A percentile compares a stretch with the other conserved stretches of the same genome.
phyloP scores from a whole-genome alignment of 2,888 invertebrate genomes.

The Drosophila nigricruria region DNA sequence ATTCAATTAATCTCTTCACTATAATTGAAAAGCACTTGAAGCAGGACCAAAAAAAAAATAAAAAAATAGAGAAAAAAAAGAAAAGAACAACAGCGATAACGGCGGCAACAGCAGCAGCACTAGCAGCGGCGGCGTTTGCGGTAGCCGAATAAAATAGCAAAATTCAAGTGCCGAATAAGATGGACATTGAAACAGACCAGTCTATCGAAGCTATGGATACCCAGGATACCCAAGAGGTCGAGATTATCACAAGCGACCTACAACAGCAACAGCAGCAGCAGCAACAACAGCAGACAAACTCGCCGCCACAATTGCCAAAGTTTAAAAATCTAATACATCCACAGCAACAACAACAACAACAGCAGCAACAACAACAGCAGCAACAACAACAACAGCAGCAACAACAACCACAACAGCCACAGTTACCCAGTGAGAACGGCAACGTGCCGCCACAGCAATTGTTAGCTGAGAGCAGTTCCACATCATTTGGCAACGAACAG shows the following conservation, averaged over 20 bases:
- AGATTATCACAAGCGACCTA: constrained; percentile 82
- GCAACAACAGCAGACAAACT: constrained; percentile 56
- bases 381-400: constrained; percentile 63
- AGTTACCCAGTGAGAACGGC: constrained; percentile 81
- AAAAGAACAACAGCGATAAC: constrained; percentile 16
- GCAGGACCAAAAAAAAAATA: not conserved
- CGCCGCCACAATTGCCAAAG: constrained; percentile 73
- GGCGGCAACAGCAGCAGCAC: constrained; percentile 17
- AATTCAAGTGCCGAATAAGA: constrained; percentile 64
- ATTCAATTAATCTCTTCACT: not conserved
- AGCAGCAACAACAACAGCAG: constrained; percentile 52
- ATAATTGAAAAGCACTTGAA: not conserved
- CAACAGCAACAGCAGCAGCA: constrained; percentile 75
- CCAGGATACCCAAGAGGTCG: constrained; percentile 85
- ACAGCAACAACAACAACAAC: constrained; percentile 55
- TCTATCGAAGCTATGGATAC: constrained; percentile 85
- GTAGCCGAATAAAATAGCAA: constrained; percentile 38
- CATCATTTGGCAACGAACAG: constrained; percentile 79
- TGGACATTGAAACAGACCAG: constrained; percentile 85
- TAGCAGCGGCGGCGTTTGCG: constrained; percentile 39
- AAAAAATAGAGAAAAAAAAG: not conserved
- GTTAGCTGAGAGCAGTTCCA: constrained; percentile 74
- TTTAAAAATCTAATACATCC: constrained; percentile 72
- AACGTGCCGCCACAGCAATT: constrained; percentile 81
- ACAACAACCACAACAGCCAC: constrained; percentile 56